Evolutionary conservation across 2,113 vertebrate genomes (phyloP).

Genomic region (Mirounga angustirostris): DNA sequence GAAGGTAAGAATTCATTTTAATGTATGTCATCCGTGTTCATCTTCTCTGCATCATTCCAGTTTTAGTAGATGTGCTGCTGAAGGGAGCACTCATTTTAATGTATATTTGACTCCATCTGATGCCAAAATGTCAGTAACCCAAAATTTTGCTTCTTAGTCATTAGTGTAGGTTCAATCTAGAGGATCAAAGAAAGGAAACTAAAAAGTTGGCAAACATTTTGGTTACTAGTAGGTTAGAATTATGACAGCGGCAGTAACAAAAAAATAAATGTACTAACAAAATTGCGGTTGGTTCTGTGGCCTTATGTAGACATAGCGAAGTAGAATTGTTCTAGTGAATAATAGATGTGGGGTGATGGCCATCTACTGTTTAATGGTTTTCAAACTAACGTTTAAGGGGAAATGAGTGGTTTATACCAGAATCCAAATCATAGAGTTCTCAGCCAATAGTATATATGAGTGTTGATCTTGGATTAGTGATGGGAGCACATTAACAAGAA

Average conservation of each 20-base stretch:
- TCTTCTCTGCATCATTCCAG: neutral
- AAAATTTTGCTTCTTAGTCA: neutral
- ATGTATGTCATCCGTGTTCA: neutral
- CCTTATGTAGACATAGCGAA: neutral
- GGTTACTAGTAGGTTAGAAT: conserved; percentile 46
- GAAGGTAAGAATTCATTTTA: neutral
- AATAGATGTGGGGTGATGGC: conserved; percentile 25
- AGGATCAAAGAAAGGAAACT: neutral
- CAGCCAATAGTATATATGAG: conserved; percentile 28
- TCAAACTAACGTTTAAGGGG: conserved; percentile 68
- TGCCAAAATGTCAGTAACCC: neutral
- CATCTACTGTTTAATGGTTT: conserved; percentile 57
- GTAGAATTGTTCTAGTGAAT: conserved; percentile 67
- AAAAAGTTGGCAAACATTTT: neutral
- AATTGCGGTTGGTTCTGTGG: conserved; percentile 60
- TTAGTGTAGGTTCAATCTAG: neutral
- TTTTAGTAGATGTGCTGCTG: neutral
- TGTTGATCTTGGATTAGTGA: conserved; percentile 73
- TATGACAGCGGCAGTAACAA: neutral
- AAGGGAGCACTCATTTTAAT: neutral
- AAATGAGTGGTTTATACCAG: conserved; percentile 63
- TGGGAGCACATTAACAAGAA: conserved; percentile 62
- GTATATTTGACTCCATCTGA: neutral
- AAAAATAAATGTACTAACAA: conserved; percentile 4
- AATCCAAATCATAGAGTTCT: conserved; percentile 71